Conservation (phyloP, 92 coral and sea anemone species). For the Nematostella vectensis region DNA sequence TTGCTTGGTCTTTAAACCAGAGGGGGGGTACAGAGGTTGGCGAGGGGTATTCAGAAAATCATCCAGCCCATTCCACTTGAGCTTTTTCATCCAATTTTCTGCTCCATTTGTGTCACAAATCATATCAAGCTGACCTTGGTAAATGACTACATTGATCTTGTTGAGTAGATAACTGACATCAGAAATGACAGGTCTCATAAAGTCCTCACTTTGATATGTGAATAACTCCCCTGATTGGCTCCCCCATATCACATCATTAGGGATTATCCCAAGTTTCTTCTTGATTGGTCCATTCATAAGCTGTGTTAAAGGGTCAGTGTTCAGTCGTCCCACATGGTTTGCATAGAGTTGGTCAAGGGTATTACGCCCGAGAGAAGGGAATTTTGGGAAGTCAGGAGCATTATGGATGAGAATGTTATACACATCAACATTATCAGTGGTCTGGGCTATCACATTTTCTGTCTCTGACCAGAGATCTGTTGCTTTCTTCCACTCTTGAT, state of each 20-base stretch:
- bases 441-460: constrained; percentile 36
- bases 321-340: constrained; percentile 62
- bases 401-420: constrained; percentile 81
- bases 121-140: constrained; percentile 91
- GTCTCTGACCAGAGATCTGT: constrained; percentile 65
- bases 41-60: constrained; percentile 35
- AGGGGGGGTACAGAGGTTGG: constrained; percentile 76
- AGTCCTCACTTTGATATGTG: constrained; percentile 56
- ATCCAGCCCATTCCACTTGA: constrained; percentile 66
- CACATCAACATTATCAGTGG: constrained; percentile 85
- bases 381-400: constrained; percentile 28
- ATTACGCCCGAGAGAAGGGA: constrained; percentile 16
- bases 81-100: constrained; percentile 68
- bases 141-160: constrained; percentile 63
- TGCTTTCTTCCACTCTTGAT: constrained; percentile 54
- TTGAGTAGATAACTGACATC: constrained; percentile 68
- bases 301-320: constrained; percentile 40
- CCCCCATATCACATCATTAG: constrained; percentile 83
- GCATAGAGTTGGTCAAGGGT: constrained; percentile 51
- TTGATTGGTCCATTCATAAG: constrained; percentile 97
- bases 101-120: constrained; percentile 81
- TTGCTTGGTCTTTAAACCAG: constrained; percentile 49
- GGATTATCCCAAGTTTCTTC: constrained; percentile 90
- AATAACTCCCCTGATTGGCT: constrained; percentile 76
- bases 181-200: constrained; percentile 82